Percentiles rank a stretch among this genome's conserved stretches.
Evolutionary conservation across 2,797 vertebrate species (phyloP).

Genomic region (Rhabdomys pumilio): DNA sequence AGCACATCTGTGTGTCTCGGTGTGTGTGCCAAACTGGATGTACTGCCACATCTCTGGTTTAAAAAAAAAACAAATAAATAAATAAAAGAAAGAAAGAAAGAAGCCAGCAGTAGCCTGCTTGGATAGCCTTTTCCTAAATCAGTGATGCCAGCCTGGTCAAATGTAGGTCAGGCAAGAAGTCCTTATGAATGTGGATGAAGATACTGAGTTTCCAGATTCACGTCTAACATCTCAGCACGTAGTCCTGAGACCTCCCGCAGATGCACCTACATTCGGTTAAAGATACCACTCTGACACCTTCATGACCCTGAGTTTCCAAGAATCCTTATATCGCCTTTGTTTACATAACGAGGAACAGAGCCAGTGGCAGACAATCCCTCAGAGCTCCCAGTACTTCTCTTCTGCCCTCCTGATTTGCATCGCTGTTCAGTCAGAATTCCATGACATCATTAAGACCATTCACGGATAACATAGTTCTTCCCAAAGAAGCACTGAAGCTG

Average conservation of each 20-base stretch:
- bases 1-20: not conserved
- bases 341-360: slow-evolving; percentile 3
- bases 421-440: not conserved
- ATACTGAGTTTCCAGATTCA: not conserved
- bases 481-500: not conserved
- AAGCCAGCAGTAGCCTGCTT: not conserved
- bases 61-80: too few species aligned
- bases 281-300: not conserved
- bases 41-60: not conserved
- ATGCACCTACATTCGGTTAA: not conserved
- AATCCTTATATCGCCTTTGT: not conserved
- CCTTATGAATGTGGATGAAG: not conserved
- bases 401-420: not conserved
- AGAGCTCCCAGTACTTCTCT: not conserved
- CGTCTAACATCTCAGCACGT: not conserved
- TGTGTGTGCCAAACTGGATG: not conserved
- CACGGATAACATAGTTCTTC: not conserved
- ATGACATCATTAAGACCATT: not conserved
- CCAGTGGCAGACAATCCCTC: not conserved
- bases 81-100: not conserved
- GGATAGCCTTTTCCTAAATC: not conserved
- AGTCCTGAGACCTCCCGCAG: slow-evolving; percentile 11
- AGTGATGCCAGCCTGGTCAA: not conserved
- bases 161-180: not conserved
- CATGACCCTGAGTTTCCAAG: not conserved